phyloP scores from a whole-genome alignment of 2,888 invertebrate genomes.

The Creontiades dilutus region DNA sequence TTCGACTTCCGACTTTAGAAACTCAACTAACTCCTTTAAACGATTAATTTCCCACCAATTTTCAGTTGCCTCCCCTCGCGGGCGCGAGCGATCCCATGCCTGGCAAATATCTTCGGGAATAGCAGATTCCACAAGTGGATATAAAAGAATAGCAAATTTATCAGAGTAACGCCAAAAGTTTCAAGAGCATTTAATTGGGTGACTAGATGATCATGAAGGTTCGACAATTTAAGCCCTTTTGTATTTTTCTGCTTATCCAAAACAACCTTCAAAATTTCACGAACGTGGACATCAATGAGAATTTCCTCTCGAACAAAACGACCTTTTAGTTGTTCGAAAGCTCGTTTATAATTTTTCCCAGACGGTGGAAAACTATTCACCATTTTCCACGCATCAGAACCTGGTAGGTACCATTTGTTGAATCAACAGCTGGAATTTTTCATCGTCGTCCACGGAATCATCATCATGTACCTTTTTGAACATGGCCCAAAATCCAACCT shows the following conservation, averaged over 20 bases:
- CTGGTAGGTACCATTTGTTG: conserved; percentile 62
- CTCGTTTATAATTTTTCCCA: conserved; percentile 76
- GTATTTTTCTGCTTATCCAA: conserved; percentile 75
- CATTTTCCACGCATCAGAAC: conserved; percentile 75
- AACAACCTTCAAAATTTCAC: conserved; percentile 76
- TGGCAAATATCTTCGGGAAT: conserved; percentile 70
- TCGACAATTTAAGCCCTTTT: background rate
- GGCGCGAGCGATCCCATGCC: conserved; percentile 74
- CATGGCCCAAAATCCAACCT: conserved; percentile 76
- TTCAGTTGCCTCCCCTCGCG: background rate
- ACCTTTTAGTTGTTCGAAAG: conserved; percentile 73
- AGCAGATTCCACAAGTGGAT: conserved; percentile 39
- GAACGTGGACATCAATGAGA: conserved; percentile 76
- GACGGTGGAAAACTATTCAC: conserved; percentile 76
- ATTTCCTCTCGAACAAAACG: conserved; percentile 76
- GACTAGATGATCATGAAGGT: conserved; percentile 76
- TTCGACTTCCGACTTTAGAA: background rate
- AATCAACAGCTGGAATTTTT: conserved; percentile 76
- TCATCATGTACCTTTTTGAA: conserved; percentile 76
- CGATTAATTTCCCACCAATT: background rate
- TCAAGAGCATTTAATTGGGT: conserved; percentile 75
- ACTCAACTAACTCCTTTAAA: background rate
- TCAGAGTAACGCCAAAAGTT: conserved; percentile 33
- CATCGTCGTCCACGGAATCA: conserved; percentile 69
- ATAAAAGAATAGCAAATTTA: conserved; percentile 37